These are phyloP conservation scores for Bothrops jararaca DNA, from an alignment of 2,113 vertebrate genomes.

Conservation along the genomic window DNA sequence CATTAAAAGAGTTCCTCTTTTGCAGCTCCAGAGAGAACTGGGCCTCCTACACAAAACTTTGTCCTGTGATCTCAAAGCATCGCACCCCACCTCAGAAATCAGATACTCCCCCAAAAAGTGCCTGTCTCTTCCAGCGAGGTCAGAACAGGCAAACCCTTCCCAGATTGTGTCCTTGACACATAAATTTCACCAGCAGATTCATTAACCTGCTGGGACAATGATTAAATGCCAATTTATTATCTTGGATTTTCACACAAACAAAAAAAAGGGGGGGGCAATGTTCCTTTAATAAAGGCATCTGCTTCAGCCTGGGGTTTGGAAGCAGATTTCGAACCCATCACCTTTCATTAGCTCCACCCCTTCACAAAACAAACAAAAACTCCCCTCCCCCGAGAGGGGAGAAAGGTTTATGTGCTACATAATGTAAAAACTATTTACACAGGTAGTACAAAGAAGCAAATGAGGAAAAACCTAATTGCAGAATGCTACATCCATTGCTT, in stretches of 20 bases:
- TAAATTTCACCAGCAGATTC: slow-evolving; percentile 22
- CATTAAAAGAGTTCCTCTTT: slow-evolving; percentile 1
- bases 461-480: slow-evolving; percentile 95
- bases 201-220: slow-evolving; percentile 50
- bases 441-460: slow-evolving; percentile 96
- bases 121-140: background rate
- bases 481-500: slow-evolving; percentile 96
- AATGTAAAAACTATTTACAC: slow-evolving; percentile 91
- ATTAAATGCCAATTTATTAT: slow-evolving; percentile 29
- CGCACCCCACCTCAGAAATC: background rate
- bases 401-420: slow-evolving; percentile 91
- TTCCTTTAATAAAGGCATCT: slow-evolving; percentile 76
- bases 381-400: background rate
- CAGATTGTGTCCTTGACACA: background rate
- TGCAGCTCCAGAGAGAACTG: slow-evolving; percentile 54
- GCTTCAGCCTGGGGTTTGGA: slow-evolving; percentile 75
- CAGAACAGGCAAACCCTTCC: background rate
- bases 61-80: background rate
- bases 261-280: slow-evolving; percentile 59
- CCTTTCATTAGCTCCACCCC: slow-evolving; percentile 51
- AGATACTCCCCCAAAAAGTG: background rate
- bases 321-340: slow-evolving; percentile 54
- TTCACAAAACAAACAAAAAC: slow-evolving; percentile 32
- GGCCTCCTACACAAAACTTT: slow-evolving; percentile 54
- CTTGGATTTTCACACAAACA: slow-evolving; percentile 10